Conservation (phyloP, 2,113 vertebrate species). For the Psittacus erithacus region DNA sequence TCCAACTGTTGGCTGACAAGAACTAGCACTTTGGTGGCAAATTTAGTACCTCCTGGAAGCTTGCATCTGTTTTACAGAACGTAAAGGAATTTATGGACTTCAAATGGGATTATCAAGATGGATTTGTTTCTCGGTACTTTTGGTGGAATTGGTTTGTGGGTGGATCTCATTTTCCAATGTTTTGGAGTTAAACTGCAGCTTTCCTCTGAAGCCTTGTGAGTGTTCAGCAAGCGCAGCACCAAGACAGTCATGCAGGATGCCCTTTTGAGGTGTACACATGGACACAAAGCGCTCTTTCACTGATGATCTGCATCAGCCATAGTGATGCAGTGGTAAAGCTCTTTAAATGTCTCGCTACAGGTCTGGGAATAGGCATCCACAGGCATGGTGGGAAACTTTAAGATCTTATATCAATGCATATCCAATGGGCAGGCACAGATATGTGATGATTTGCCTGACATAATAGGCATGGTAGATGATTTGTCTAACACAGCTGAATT, state of each 20-base stretch:
- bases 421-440: neutral
- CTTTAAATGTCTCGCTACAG: neutral
- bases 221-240: neutral
- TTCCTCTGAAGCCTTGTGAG: neutral
- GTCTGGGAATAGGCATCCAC: neutral
- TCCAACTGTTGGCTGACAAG: neutral
- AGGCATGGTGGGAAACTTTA: neutral
- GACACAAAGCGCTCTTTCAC: neutral
- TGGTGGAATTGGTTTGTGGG: neutral
- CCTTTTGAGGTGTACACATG: neutral
- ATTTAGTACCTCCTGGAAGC: neutral
- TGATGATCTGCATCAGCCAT: neutral
- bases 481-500: neutral
- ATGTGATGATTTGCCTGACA: neutral
- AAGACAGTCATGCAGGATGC: rapidly evolving
- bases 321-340: neutral
- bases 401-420: rapidly evolving
- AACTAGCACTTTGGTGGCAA: neutral
- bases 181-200: neutral
- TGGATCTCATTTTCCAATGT: neutral
- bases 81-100: neutral
- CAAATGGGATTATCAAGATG: neutral
- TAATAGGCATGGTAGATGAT: neutral
- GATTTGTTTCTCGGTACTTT: neutral
- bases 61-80: neutral